Conservation (phyloP, 2,888 invertebrate species). For the Erebia epiphron region DNA sequence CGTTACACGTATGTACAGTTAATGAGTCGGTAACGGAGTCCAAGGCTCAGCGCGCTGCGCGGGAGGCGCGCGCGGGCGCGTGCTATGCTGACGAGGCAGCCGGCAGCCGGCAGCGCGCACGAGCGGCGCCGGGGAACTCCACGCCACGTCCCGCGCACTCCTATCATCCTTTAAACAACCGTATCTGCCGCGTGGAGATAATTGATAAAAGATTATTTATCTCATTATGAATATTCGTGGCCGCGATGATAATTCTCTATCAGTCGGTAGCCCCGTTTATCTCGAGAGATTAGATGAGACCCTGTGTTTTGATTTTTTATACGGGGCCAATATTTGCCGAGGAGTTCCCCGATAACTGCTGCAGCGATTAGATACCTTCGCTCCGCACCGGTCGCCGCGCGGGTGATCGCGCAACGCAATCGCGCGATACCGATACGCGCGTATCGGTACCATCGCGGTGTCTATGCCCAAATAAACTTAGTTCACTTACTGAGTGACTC, state of each 20-base stretch:
- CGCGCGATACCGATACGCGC: background rate
- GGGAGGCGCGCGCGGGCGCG: too few species aligned
- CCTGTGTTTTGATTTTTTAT: slow-evolving; percentile 82
- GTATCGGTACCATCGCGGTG: too few species aligned
- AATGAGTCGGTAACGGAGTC: too few species aligned
- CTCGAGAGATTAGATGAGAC: slow-evolving; percentile 81
- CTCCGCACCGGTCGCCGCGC: slow-evolving; percentile 39
- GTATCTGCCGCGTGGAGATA: slow-evolving; percentile 78
- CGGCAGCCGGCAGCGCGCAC: background rate
- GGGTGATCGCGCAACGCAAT: slow-evolving; percentile 13
- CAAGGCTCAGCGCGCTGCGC: too few species aligned
- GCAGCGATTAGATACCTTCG: slow-evolving; percentile 70
- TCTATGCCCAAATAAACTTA: too few species aligned
- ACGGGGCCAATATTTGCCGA: slow-evolving; percentile 79
- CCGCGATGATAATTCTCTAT: slow-evolving; percentile 80
- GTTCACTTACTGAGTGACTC: too few species aligned
- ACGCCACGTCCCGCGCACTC: slow-evolving; percentile 69
- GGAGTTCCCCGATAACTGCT: slow-evolving; percentile 80
- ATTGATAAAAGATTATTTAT: slow-evolving; percentile 83
- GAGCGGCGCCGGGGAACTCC: slow-evolving; percentile 66
- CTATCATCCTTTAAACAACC: slow-evolving; percentile 81
- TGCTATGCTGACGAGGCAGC: too few species aligned
- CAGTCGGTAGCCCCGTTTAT: slow-evolving; percentile 82
- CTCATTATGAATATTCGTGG: slow-evolving; percentile 82
- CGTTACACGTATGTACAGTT: too few species aligned